Percentiles rank a stretch among this genome's conserved stretches.
Conservation (phyloP, 2,113 vertebrate genomes). For the Elaphurus davidianus region DNA sequence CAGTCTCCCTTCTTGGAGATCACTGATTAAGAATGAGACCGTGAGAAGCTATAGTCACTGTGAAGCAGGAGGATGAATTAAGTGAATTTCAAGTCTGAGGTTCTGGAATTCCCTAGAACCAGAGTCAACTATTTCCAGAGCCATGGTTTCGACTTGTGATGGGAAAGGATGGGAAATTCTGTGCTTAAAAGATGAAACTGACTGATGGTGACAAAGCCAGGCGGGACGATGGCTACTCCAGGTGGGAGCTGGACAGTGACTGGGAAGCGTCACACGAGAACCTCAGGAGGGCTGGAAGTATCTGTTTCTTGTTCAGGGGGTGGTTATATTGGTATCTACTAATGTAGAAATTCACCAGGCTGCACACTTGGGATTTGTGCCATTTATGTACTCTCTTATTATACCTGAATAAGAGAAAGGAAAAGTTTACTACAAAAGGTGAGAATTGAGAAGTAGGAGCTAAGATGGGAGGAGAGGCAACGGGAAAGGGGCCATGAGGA, state of each 20-base stretch:
- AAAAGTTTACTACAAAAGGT: background rate
- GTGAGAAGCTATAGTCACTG: background rate
- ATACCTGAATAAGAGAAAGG: background rate
- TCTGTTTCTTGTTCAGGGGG: background rate
- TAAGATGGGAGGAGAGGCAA: background rate
- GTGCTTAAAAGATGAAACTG: background rate
- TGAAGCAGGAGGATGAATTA: too few relatives aligned
- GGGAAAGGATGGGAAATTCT: background rate
- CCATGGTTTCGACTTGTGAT: background rate
- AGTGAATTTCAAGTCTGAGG: background rate
- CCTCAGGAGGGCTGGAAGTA: background rate
- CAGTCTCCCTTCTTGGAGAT: background rate
- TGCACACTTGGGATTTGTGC: background rate
- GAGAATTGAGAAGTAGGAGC: background rate
- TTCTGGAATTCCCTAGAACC: background rate
- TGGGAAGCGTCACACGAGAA: background rate
- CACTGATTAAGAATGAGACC: background rate
- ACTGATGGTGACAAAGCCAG: background rate
- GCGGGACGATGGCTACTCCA: background rate
- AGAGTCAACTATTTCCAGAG: background rate
- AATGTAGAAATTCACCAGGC: background rate
- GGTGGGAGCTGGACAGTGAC: background rate
- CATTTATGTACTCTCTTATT: background rate
- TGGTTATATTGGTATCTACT: background rate
- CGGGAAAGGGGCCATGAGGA: fast-evolving